phyloP scores from a whole-genome alignment of 2,888 invertebrate genomes.

The Teleogryllus oceanicus region DNA sequence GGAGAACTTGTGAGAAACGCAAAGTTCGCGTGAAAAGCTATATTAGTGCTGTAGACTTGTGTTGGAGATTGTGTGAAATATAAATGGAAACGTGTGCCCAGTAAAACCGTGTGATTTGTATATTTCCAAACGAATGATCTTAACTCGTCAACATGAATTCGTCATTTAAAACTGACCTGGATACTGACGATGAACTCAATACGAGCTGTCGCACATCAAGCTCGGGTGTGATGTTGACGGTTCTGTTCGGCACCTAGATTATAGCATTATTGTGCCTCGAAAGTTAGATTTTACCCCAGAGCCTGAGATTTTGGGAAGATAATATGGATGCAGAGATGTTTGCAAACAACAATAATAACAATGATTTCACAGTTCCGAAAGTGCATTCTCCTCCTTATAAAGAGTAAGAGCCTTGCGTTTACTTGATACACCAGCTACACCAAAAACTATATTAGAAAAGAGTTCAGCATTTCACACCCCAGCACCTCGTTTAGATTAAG shows the following conservation, averaged over 20 bases:
- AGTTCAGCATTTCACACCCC: slow-evolving; percentile 53
- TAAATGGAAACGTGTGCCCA: background rate
- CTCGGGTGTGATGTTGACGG: slow-evolving; percentile 30
- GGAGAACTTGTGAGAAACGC: background rate
- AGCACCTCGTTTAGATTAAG: slow-evolving; percentile 41
- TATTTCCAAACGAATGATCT: background rate
- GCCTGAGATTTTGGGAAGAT: slow-evolving; percentile 22
- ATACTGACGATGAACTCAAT: background rate
- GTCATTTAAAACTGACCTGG: background rate
- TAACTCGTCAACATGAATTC: background rate
- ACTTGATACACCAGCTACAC: slow-evolving; percentile 81
- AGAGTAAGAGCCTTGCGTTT: slow-evolving; percentile 61
- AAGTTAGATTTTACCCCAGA: slow-evolving; percentile 25
- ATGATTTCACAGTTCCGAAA: background rate
- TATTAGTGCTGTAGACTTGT: background rate
- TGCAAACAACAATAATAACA: background rate
- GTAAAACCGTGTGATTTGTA: background rate
- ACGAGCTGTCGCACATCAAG: slow-evolving; percentile 25
- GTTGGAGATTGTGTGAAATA: background rate
- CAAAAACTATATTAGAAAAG: slow-evolving; percentile 75
- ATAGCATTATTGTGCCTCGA: slow-evolving; percentile 28
- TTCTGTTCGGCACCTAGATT: slow-evolving; percentile 25
- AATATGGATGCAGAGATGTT: background rate
- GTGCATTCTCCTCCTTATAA: slow-evolving; percentile 56
- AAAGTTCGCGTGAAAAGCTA: background rate